These are phyloP conservation scores for Pedicia rivosa DNA, from an alignment of 2,888 invertebrate species.

Conservation along the genomic window DNA sequence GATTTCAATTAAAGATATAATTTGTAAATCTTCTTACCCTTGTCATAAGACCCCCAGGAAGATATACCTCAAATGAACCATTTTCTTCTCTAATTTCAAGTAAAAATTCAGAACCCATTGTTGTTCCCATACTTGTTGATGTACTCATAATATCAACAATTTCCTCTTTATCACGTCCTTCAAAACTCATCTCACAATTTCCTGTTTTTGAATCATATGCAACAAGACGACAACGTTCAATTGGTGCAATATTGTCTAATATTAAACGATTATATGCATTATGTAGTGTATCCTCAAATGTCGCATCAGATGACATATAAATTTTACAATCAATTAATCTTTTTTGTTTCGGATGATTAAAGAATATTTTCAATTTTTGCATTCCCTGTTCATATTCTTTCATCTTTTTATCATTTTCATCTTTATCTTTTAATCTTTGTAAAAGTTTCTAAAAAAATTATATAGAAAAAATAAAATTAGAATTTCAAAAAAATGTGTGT, in stretches of 20 bases:
- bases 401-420: conserved; percentile 42
- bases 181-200: conserved; percentile 49
- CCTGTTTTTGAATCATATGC: conserved; percentile 47
- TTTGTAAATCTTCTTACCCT: too few species aligned
- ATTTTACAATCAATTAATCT: conserved; percentile 38
- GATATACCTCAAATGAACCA: conserved; percentile 43
- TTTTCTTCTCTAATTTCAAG: conserved; percentile 46
- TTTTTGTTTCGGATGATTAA: conserved; percentile 40
- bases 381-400: conserved; percentile 44
- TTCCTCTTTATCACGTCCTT: conserved; percentile 36
- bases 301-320: conserved; percentile 40
- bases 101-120: conserved; percentile 42
- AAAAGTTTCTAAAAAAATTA: conserved; percentile 35
- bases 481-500: background rate
- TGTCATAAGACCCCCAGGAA: conserved; percentile 41
- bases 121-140: conserved; percentile 22
- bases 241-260: conserved; percentile 38
- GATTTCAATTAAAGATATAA: too few species aligned
- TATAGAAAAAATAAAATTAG: conserved; percentile 9
- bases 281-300: conserved; percentile 40
- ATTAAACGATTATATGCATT: conserved; percentile 41
- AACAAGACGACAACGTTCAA: conserved; percentile 55
- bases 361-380: conserved; percentile 45
- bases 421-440: conserved; percentile 44
- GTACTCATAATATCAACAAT: conserved; percentile 31